Evolutionary conservation across 2,113 vertebrate genomes (phyloP), one percentile per base, ranked within the genome.

Genomic region (Oplegnathus fasciatus): DNA sequence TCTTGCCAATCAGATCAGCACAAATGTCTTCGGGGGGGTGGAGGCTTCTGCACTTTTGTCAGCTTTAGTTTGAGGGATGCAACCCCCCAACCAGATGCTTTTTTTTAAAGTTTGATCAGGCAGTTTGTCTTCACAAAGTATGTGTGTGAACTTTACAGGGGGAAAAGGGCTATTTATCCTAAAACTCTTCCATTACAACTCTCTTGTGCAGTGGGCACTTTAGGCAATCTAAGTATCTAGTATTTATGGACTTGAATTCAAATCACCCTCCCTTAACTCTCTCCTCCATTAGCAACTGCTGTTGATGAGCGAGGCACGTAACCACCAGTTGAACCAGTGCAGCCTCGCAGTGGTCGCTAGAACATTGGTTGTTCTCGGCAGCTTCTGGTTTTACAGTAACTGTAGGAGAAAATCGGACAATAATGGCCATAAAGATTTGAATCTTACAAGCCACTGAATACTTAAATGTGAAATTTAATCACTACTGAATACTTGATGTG

Each of bases 1-100:
- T 79, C 61, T 79, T 66, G 44, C 62, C 84, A 85, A 83, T 78
- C 42, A 57, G 75, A 90, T 90, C 74, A 84, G 57, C 55, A 75
- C 44, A 79, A 87, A 88, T 86, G 74, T 88, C 72, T 34, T 26
- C 13, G 24, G 50, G 82, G 24, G 50, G 82, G 70, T 34, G 67
- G 48, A 68, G 76, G 57, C 50, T 24, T 78, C 73, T 84, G 77
- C 74, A 65, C 69, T 71, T 81, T 58, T 18, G 66, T 72, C 71
- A 62, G 60, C 58, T 83, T 77, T 34, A 72, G 48, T 84, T 78
- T 82, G 71, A 84, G 50, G 72, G 75, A 83, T 83, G 78, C 34
- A 69, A 34, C 6, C 42, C 18, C 34, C 15, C 55, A 37, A 67
- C 22, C 55, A 55, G 32, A 82, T 55, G 54, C 46, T 74, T 57